Evolutionary conservation across 1,140 invertebrate species (phyloP), one percentile per base, ranked within the genome.

Genomic region (Halesus radiatus): DNA sequence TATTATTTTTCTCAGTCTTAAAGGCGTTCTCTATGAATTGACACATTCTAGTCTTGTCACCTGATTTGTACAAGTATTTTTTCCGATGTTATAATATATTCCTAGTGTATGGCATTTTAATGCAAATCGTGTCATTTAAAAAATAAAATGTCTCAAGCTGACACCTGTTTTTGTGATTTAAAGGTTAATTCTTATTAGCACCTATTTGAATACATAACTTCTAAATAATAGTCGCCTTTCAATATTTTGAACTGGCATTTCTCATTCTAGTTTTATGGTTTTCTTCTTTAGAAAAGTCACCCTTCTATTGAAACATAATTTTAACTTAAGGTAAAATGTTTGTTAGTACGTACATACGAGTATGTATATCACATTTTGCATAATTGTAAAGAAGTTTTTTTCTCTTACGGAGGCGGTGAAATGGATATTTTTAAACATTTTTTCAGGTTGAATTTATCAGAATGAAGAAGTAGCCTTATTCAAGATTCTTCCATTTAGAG

Each of bases 11-110:
- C 16, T 29, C 23, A 66, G 29, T 66, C 29, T 64, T 32, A 60
- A 66, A 66, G 16, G 22, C 62, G 26, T 66, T 32, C 62, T 66
- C 29, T 26, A 66, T 66, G 22, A 32, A 26, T 66, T 29, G n/a
- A 26, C 29, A 70, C 45, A 50, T 50, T 70, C 66, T 70, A 70
- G 66, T 70, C 66, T 50, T 50, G 22, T 68, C 66, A 70, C 66
- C 66, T 70, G 66, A 70, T 45, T 37, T 18, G 66, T 70, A 70
- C 66, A 70, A 70, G 32, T 70, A 13, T 50, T 64, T 45, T 20
- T 50, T 70, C 62, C 1, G 5, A 45, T 45, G 37, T 13, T 45
- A 45, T 45, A 45, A 64, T 26, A 32, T 26, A 26, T 23, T 64
- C 29, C 5, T 64, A 64, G 13, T 32, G 1, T 64, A 15, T 13